phyloP scores from a whole-genome alignment of 2,113 vertebrate species.

The Malaclemys terrapin region DNA sequence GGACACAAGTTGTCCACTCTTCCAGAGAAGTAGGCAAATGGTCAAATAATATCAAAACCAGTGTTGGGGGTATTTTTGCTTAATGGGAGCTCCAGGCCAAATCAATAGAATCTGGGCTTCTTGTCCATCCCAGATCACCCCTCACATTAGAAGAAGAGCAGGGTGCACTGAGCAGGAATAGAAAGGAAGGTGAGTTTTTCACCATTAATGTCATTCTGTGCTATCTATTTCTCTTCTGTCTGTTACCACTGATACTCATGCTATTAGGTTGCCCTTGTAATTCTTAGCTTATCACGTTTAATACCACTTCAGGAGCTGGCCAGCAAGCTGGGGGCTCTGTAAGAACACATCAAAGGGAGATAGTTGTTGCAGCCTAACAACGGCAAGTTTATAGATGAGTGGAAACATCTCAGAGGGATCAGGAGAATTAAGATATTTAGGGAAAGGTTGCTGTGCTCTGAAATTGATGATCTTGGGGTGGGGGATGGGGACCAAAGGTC shows the following conservation, averaged over 20 bases:
- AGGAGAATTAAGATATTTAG: not conserved
- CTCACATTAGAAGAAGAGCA: not conserved
- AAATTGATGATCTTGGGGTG: not conserved
- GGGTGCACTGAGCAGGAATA: not conserved
- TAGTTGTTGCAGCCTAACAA: not conserved
- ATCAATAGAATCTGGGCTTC: not conserved
- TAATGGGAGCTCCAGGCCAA: not conserved
- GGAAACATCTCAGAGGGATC: rapidly evolving
- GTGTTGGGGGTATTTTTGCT: not conserved
- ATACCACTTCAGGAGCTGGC: not conserved
- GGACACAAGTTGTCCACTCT: not conserved
- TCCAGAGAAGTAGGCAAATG: not conserved
- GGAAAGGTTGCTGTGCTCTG: not conserved
- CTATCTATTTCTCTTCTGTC: not conserved
- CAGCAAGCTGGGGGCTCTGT: not conserved
- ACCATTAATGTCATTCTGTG: not conserved
- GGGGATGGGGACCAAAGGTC: not conserved
- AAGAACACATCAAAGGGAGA: not conserved
- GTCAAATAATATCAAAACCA: rapidly evolving
- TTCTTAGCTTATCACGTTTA: not conserved
- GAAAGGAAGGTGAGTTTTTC: not conserved
- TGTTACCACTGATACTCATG: not conserved
- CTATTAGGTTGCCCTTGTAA: not conserved
- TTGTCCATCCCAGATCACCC: not conserved
- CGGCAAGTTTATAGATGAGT: not conserved